Base-by-base conservation (phyloP, 2,113 vertebrate species). In the Tiliqua scincoides region DNA sequence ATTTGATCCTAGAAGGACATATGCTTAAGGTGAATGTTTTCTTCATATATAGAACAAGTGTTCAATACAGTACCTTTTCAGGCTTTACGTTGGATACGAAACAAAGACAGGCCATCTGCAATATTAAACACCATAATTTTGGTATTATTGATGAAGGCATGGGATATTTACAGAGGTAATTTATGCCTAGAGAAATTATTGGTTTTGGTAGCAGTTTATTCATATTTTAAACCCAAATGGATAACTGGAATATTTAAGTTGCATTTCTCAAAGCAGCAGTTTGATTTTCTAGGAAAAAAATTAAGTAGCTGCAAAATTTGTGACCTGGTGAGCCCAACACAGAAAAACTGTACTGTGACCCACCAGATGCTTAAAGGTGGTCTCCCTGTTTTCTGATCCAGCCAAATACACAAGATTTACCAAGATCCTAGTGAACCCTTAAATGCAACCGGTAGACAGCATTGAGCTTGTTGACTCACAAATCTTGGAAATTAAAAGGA, bases 51-150 rank as follows among this genome's bases (percentile, higher is more conserved):
- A 85, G 65, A 79, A 86, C 15, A 81, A 80, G 78, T 32, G 27
- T 80, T 73, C 63, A 52, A 59, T 81, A 86, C 77, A 65, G 68
- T 86, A 86, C 85, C 85, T 86, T 86, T 80, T 86, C 85, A 86
- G 85, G 85, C 68, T 86, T 86, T 86, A 81, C 77, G 70, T 86
- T 86, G 85, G 85, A 86, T 86, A 86, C 43, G 40, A 86, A 80
- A 80, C 85, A 86, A 52, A 78, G 85, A 86, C 85, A 86, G 78
- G 85, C 37, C 68, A 86, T 40, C 85, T 86, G 85, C 68, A 86
- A 86, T 73, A 86, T 86, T 86, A 81, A 86, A 86, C 68, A 86
- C 67, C 84, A 86, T 37, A 73, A 54, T 86, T 73, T 86, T 65
- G 77, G 59, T 81, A 86, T 86, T 74, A 80, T 11, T 86, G 68